phyloP scores from a whole-genome alignment of 2,113 vertebrate genomes.

The Cygnus buccinator region DNA sequence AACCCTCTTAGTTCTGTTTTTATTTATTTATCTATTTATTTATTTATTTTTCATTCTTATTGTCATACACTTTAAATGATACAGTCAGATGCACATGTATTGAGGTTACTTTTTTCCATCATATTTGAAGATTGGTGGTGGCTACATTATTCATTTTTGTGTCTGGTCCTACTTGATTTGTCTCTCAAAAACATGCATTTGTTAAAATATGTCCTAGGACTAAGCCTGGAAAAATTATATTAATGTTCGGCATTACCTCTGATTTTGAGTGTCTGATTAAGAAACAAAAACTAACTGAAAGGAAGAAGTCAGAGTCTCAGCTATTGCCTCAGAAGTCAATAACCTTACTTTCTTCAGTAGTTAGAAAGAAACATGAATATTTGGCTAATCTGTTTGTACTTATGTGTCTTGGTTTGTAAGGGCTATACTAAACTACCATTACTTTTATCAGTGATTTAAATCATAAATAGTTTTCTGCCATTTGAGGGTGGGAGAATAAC shows the following conservation, averaged over 20 bases:
- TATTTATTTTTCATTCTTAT: background rate
- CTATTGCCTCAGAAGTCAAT: background rate
- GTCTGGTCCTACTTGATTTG: background rate
- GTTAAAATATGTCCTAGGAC: background rate
- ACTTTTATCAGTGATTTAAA: background rate
- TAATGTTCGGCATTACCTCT: background rate
- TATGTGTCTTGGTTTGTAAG: background rate
- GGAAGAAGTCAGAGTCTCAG: background rate
- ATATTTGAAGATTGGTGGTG: background rate
- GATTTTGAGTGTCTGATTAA: background rate
- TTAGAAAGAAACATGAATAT: background rate
- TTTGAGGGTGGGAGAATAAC: too few relatives aligned
- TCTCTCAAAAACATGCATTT: background rate
- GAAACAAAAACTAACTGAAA: background rate
- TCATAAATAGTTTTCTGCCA: accelerated
- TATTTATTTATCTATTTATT: background rate
- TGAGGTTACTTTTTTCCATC: background rate
- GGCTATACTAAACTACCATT: background rate
- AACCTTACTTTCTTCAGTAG: background rate
- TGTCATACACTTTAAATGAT: background rate
- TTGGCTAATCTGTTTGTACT: background rate
- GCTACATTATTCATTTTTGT: background rate
- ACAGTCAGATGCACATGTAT: background rate
- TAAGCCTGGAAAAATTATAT: background rate
- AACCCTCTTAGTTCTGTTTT: background rate